Evolutionary conservation across 2,113 vertebrate genomes (phyloP), one percentile per base, ranked within the genome.

Genomic region (Eolophus roseicapilla): DNA sequence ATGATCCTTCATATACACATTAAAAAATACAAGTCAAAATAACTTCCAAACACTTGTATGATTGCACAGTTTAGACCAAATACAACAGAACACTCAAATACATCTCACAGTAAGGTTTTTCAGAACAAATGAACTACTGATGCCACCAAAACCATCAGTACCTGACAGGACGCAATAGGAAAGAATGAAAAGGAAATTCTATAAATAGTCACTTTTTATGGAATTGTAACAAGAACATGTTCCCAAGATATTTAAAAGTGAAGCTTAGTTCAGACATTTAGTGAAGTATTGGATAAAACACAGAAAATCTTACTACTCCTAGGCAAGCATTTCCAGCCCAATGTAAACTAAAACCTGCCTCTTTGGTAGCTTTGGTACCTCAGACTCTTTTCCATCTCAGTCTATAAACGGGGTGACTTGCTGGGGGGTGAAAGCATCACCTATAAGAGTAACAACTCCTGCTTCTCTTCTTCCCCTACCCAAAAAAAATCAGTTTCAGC

Each of bases 121-220:
- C 6, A 2, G 20, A 74, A 69, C 37, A 83, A 67, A 37, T 10
- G 0, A 74, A 53, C 31, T 25, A 74, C 14, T 37, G 4, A 5
- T 13, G 3, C 13, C 49, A 75, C 11, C 14, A 86, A 80, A 86
- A 92, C 57, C 69, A n/a, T 3, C n/a, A 74, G 16, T 39, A 92
- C 20, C 33, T 77, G 35, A 68, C 17, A 69, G 20, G 12, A 86
- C 0, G 0, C 0, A 0, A 78, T 0, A 67, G 39, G 67, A 68
- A 78, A 82, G 33, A 88, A 69, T 19, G 3, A 65, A 83, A 93
- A 90, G 18, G 24, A 92, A 86, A 27, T 82, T 71, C 74, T 73
- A 63, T 29, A 78, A 91, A 68, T 50, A 94, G 57, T 15, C 5
- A 29, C 25, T 35, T 82, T 59, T 39, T 31, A 90, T 25, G 13